These are phyloP conservation scores for Melanotaenia parkinsoni DNA, from an alignment of 2,797 vertebrate genomes.

Conservation along the genomic window DNA sequence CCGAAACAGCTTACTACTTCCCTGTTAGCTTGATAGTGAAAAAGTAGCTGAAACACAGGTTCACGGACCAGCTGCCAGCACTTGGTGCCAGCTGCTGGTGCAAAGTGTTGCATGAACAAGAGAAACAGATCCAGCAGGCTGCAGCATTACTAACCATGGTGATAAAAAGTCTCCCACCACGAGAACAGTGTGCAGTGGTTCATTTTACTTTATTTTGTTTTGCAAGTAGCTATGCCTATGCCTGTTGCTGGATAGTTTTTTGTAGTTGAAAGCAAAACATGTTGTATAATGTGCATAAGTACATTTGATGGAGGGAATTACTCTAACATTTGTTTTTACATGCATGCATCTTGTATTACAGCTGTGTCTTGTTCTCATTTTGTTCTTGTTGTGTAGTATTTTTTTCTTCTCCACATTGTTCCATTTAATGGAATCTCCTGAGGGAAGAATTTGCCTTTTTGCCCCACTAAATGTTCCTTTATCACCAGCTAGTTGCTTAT, in stretches of 20 bases:
- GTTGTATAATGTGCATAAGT: background rate
- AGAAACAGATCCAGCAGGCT: conserved; percentile 41
- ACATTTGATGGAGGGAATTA: background rate
- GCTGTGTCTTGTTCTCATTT: background rate
- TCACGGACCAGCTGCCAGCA: conserved; percentile 44
- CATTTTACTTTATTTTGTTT: conserved; percentile 20
- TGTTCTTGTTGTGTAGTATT: background rate
- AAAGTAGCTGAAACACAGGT: conserved; percentile 40
- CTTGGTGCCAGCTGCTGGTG: conserved; percentile 46
- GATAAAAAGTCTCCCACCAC: conserved; percentile 40
- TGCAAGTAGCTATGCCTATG: background rate
- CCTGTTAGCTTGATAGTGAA: conserved; percentile 48
- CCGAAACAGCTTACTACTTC: conserved; percentile 30
- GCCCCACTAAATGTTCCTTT: background rate
- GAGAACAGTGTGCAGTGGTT: conserved; percentile 35
- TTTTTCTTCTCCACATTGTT: accelerated
- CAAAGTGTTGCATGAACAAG: conserved; percentile 53
- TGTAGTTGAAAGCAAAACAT: background rate
- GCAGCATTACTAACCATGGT: conserved; percentile 25
- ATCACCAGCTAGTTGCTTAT: background rate
- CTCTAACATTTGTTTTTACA: background rate
- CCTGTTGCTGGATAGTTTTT: background rate
- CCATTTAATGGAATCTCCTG: background rate
- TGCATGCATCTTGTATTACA: background rate
- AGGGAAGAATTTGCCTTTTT: background rate